phyloP scores from a whole-genome alignment of 2,797 vertebrate species.

The Cynopterus sphinx region DNA sequence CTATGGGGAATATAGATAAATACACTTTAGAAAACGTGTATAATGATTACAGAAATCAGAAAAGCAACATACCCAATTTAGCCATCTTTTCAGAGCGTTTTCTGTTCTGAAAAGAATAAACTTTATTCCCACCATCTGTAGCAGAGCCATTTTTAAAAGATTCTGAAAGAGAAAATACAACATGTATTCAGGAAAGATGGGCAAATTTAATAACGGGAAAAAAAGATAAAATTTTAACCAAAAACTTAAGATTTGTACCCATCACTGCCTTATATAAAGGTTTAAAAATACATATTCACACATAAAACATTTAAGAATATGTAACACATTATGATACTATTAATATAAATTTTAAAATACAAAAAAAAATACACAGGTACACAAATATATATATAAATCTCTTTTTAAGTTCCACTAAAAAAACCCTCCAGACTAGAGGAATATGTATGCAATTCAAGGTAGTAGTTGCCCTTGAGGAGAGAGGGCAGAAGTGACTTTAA shows the following conservation, averaged over 20 bases:
- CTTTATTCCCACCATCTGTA: conserved; percentile 83
- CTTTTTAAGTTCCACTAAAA: background rate
- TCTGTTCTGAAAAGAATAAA: conserved; percentile 93
- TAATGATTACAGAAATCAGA: conserved; percentile 13
- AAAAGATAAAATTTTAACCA: background rate
- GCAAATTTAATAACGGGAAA: background rate
- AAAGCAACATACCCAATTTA: conserved; percentile 89
- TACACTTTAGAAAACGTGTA: background rate
- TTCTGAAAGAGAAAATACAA: conserved; percentile 83
- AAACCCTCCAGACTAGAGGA: background rate
- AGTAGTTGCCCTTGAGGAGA: background rate
- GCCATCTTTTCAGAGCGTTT: conserved; percentile 93
- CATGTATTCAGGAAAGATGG: background rate
- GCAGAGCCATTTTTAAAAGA: conserved; percentile 84
- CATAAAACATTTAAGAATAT: conserved; percentile 21
- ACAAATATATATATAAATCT: background rate
- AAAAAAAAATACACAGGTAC: background rate
- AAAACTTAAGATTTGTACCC: background rate
- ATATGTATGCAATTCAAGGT: background rate
- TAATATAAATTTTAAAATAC: conserved; percentile 32
- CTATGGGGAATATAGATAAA: background rate
- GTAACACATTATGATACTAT: background rate
- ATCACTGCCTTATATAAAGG: background rate
- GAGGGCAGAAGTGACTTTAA: background rate
- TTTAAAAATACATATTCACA: background rate